phyloP scores from a whole-genome alignment of 2,888 invertebrate genomes.

The Acanthosepion esculentum region DNA sequence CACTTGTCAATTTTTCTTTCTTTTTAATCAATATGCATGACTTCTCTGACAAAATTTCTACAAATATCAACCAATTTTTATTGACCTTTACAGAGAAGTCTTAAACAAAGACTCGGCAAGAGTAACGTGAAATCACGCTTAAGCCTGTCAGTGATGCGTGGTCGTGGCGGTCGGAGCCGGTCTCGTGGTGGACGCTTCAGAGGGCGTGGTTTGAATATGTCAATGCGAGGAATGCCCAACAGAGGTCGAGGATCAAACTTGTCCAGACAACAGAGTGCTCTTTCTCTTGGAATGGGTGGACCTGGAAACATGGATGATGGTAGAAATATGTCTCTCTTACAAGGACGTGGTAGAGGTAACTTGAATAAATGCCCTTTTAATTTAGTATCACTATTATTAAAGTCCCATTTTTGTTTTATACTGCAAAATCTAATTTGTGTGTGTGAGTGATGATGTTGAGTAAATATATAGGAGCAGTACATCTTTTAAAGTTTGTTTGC shows the following conservation, averaged over 20 bases:
- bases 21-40: too few species aligned
- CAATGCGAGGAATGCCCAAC: conserved; percentile 44
- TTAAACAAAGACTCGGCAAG: conserved; percentile 59
- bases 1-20: too few species aligned
- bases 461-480: too few species aligned
- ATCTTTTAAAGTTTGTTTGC: too few species aligned
- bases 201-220: conserved; percentile 53
- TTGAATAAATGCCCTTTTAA: neutral
- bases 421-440: too few species aligned
- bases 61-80: neutral
- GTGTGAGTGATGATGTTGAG: too few species aligned
- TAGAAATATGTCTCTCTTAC: conserved; percentile 37
- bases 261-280: conserved; percentile 45
- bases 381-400: too few species aligned
- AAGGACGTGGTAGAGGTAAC: conserved; percentile 56
- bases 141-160: conserved; percentile 60
- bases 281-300: conserved; percentile 41
- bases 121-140: conserved; percentile 67
- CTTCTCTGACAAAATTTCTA: neutral
- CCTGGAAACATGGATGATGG: conserved; percentile 39
- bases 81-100: conserved; percentile 53
- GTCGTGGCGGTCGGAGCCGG: conserved; percentile 57
- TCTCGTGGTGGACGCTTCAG: conserved; percentile 53
- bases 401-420: too few species aligned
- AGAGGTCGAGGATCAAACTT: conserved; percentile 47